Conservation (phyloP, 2,797 vertebrate species). For the Crotalus adamanteus region DNA sequence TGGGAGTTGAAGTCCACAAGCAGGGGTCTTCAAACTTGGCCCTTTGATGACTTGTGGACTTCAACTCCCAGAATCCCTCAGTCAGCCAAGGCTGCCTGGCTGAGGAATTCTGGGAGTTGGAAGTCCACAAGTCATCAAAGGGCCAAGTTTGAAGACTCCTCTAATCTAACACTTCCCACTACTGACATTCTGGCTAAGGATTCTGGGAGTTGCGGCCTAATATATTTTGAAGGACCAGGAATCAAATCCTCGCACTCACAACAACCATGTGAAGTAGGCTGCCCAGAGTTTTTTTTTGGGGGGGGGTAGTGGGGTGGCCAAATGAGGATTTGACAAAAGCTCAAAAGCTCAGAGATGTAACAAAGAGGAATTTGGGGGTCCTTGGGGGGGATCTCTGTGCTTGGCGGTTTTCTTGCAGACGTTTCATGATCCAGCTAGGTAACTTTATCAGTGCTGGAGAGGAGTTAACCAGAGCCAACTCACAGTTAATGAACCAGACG, state of each 20-base stretch:
- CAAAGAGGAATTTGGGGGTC: neutral
- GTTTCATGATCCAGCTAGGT: neutral
- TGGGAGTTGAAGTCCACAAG: too few relatives aligned
- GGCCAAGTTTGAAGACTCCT: too few relatives aligned
- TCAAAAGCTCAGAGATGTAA: neutral
- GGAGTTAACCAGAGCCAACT: conserved; percentile 39
- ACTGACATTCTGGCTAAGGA: neutral
- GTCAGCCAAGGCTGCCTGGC: too few relatives aligned
- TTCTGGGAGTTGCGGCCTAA: neutral
- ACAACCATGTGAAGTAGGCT: neutral
- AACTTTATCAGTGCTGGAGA: neutral
- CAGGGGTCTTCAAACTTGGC: too few relatives aligned
- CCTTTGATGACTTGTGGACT: too few relatives aligned
- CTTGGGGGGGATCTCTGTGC: neutral
- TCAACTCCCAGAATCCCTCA: too few relatives aligned
- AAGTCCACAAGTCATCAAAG: too few relatives aligned
- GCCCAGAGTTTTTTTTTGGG: neutral
- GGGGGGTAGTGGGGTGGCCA: neutral
- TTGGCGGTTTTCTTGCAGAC: neutral
- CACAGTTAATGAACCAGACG: conserved; percentile 90
- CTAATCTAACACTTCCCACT: too few relatives aligned
- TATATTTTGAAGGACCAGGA: neutral
- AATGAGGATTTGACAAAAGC: neutral
- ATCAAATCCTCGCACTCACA: neutral
- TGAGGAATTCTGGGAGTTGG: too few relatives aligned